Evolutionary conservation across 2,797 vertebrate species (phyloP), one percentile per base, ranked within the genome.

Genomic region (Gymnodraco acuticeps): DNA sequence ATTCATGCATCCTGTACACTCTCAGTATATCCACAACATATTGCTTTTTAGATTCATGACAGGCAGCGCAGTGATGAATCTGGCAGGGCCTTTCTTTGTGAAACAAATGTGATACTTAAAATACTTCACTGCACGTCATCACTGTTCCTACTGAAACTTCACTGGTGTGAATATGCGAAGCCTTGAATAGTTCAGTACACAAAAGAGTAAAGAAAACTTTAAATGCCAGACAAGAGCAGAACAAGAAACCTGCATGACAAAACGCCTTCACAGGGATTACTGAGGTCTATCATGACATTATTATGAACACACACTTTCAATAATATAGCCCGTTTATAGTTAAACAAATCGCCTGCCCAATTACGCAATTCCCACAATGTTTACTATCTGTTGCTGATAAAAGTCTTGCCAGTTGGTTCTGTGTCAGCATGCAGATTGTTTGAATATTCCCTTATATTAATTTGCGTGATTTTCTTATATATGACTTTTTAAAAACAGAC

Each of bases 41-140:
- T 48, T 74, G 63, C 7, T 77, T 66, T 66, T 47, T 33, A 50
- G 47, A 58, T 41, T 55, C 20, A 7, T 16, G 47, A 38, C 15
- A 23, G 46, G 10, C 47, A 52, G 15, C 0, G 10, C 46, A 14
- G 46, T 31, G 53, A 53, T 67, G 16, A 27, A 65, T 69, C 33
- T 50, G 20, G 65, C 51, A 12, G n/a, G 19, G 6, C 6, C 27
- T 13, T 65, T 54, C 6, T 64, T 62, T 15, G 15, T 38, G 4
- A 82, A 83, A 82, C 74, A 80, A 75, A 84, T 73, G 60, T 61
- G 66, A 75, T 72, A 70, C 71, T 70, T 65, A 54, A 71, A 72
- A 59, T 33, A 61, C 67, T 53, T 3, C 17, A 19, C 1, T 11
- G 27, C 50, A 7, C 3, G 3, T 48, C 14, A 8, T 69, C 3